Evolutionary conservation across 2,797 vertebrate genomes (phyloP).

Genomic region (Eleutherodactylus coqui): DNA sequence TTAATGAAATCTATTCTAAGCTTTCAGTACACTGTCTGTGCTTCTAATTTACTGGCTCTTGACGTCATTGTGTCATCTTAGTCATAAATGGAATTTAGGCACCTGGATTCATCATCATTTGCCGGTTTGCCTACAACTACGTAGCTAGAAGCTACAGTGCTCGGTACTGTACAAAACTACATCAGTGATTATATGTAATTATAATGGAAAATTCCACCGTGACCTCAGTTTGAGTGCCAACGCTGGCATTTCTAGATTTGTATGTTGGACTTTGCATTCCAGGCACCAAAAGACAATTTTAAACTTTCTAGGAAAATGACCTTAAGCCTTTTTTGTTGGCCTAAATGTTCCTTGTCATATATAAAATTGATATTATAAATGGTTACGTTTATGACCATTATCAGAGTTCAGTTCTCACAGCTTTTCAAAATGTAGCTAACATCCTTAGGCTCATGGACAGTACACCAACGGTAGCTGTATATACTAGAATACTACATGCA

Average conservation of each 20-base stretch:
- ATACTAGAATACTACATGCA: too few species aligned
- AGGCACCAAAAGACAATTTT: not conserved
- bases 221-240: not conserved
- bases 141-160: not conserved
- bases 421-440: not conserved
- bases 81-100: not conserved
- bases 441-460: not conserved
- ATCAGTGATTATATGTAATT: not conserved
- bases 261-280: not conserved
- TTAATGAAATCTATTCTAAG: slow-evolving; percentile 9
- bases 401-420: not conserved
- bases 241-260: not conserved
- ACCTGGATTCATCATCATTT: not conserved
- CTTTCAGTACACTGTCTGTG: not conserved
- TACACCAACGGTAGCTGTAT: not conserved
- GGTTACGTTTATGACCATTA: not conserved
- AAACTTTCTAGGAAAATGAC: not conserved
- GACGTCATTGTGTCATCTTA: slow-evolving; percentile 10
- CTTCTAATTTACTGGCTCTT: not conserved
- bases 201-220: not conserved
- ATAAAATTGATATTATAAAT: not conserved
- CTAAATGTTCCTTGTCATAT: not conserved
- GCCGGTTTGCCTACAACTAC: not conserved
- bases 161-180: not conserved
- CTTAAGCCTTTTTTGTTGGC: not conserved